Conservation (phyloP, 2,888 invertebrate genomes). For the Drosophila testacea region DNA sequence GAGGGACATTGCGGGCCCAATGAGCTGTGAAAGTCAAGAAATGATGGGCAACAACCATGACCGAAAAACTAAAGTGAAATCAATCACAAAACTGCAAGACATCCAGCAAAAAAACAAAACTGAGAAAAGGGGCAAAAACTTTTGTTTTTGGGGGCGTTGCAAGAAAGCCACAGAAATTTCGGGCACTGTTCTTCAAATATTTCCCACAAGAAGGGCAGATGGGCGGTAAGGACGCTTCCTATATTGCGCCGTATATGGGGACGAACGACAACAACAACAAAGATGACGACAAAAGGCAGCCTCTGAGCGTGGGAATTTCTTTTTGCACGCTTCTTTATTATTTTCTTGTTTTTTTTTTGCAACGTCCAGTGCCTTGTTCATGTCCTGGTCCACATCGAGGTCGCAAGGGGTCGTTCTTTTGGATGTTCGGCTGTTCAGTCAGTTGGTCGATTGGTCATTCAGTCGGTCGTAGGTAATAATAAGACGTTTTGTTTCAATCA, state of each 20-base stretch:
- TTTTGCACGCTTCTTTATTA: constrained; percentile 68
- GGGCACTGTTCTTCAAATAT: constrained; percentile 40
- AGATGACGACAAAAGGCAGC: constrained; percentile 57
- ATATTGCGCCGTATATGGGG: constrained; percentile 74
- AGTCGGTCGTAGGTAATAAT: constrained; percentile 71
- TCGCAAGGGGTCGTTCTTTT: constrained; percentile 76
- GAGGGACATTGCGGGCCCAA: constrained; percentile 67
- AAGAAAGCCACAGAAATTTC: constrained; percentile 65
- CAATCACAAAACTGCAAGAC: constrained; percentile 61
- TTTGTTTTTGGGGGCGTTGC: constrained; percentile 50
- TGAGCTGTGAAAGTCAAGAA: constrained; percentile 79
- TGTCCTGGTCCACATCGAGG: constrained; percentile 65
- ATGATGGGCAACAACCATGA: constrained; percentile 54
- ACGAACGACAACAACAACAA: constrained; percentile 41
- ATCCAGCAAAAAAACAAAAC: constrained; percentile 21
- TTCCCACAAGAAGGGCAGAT: constrained; percentile 52
- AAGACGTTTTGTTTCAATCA: constrained; percentile 81
- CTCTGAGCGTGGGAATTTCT: constrained; percentile 73
- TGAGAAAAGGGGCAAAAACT: constrained; percentile 18
- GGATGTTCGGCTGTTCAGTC: constrained; percentile 32
- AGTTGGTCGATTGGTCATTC: constrained; percentile 17
- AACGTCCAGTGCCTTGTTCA: constrained; percentile 33
- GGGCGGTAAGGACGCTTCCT: constrained; percentile 71
- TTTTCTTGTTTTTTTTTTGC: constrained; percentile 8
- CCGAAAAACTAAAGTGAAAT: constrained; percentile 63